Evolutionary conservation across 1,140 invertebrate genomes (phyloP).

Genomic region (Drosophila subobscura): DNA sequence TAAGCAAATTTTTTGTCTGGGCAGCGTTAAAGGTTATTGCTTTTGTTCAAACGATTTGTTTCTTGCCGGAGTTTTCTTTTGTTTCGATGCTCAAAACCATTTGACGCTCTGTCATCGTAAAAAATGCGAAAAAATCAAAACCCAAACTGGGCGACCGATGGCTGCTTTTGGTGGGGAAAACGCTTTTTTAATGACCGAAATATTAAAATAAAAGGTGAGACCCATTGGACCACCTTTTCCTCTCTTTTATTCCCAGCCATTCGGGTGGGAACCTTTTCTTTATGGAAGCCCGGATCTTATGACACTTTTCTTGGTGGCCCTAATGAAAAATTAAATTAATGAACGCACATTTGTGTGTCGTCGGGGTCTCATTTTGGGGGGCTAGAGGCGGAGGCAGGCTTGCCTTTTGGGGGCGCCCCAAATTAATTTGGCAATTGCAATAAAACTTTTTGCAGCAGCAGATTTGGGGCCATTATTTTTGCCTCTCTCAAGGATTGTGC

Average conservation of each 20-base stretch:
- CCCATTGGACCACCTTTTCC: constrained; percentile 23
- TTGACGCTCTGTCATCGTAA: constrained; percentile 4
- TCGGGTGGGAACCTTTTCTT: constrained; percentile 31
- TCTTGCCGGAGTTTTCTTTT: background rate
- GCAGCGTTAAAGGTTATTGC: constrained; percentile 25
- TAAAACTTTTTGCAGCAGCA: constrained; percentile 46
- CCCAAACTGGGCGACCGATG: constrained; percentile 32
- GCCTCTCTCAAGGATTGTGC: background rate
- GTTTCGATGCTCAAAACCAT: background rate
- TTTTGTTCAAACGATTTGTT: constrained; percentile 27
- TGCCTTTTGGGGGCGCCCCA: constrained; percentile 14
- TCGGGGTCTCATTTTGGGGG: constrained; percentile 15
- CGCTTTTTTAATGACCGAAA: constrained; percentile 44
- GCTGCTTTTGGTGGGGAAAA: constrained; percentile 18
- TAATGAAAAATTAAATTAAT: constrained; percentile 56
- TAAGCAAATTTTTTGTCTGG: background rate
- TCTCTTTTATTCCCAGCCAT: constrained; percentile 19
- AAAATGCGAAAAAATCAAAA: constrained; percentile 23
- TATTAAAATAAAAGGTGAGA: constrained; percentile 50
- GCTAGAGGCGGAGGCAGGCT: background rate
- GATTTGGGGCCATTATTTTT: constrained; percentile 47
- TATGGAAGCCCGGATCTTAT: constrained; percentile 39
- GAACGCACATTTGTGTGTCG: constrained; percentile 44
- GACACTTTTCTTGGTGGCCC: constrained; percentile 35
- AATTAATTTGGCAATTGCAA: constrained; percentile 56